Evolutionary conservation across 2,797 vertebrate genomes (phyloP).

Genomic region (Cynopterus sphinx): DNA sequence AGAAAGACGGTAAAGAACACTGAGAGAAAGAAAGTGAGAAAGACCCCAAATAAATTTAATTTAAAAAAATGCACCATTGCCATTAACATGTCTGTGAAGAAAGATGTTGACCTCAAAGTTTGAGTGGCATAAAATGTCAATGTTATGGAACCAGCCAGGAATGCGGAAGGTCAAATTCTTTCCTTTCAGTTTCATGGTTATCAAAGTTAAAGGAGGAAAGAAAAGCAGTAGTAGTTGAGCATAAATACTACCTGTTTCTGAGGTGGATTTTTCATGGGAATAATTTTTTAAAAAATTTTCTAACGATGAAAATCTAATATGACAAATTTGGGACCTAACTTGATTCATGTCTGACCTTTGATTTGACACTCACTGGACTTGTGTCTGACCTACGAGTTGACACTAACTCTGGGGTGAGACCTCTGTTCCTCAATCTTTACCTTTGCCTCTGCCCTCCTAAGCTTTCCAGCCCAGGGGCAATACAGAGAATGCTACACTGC

Average conservation of each 20-base stretch:
- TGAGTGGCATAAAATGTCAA: not conserved
- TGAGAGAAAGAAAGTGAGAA: too few relatives aligned
- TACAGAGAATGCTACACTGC: accelerated
- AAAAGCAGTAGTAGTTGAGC: not conserved
- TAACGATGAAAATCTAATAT: not conserved
- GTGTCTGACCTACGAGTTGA: not conserved
- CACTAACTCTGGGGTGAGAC: not conserved
- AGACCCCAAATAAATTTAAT: not conserved
- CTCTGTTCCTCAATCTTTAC: accelerated
- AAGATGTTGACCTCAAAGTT: not conserved
- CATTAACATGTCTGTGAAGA: not conserved
- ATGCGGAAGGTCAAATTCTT: constrained; percentile 21
- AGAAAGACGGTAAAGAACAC: too few relatives aligned
- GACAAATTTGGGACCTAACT: not conserved
- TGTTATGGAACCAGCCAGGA: not conserved
- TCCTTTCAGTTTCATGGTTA: constrained; percentile 30
- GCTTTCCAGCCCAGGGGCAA: not conserved
- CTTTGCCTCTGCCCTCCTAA: not conserved
- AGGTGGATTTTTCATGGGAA: not conserved
- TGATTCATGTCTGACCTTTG: not conserved
- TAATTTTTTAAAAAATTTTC: not conserved
- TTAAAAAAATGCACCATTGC: not conserved
- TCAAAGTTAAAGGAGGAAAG: constrained; percentile 12
- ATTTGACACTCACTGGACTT: not conserved
- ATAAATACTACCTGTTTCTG: not conserved